A percentile compares a stretch with the other conserved stretches of the same genome.
These are phyloP conservation scores for Rhinoderma darwinii DNA, from an alignment of 2,113 vertebrate species.

Conservation along the genomic window DNA sequence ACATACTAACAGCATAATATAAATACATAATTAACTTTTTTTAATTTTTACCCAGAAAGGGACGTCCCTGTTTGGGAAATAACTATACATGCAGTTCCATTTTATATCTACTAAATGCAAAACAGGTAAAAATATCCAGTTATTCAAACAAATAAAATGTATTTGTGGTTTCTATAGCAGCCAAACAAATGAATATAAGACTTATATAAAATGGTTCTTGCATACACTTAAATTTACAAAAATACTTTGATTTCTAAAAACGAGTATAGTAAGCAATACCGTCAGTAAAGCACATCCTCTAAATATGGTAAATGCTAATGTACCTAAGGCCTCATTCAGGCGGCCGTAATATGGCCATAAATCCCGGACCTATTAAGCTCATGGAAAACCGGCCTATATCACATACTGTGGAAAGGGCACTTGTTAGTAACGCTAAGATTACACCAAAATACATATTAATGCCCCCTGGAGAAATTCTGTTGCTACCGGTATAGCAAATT, in stretches of 20 bases:
- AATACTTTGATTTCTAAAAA: background rate
- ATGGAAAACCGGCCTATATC: no score
- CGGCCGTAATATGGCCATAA: no score
- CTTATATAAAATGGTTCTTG: background rate
- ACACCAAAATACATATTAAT: constrained; percentile 7
- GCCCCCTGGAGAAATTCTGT: background rate
- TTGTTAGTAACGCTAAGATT: background rate
- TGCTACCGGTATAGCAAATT: background rate
- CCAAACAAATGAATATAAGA: background rate
- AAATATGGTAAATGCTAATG: background rate
- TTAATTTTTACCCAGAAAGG: no score
- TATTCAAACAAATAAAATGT: background rate
- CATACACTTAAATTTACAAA: background rate
- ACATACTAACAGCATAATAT: background rate
- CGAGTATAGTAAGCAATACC: background rate
- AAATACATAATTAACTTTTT: no score
- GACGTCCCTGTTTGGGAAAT: background rate
- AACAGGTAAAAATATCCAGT: background rate
- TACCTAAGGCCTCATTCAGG: no score
- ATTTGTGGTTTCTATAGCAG: constrained; percentile 2
- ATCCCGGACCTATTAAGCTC: no score
- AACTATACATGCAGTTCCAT: background rate
- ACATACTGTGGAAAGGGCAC: background rate
- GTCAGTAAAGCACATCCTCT: background rate
- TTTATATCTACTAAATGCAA: background rate